Percentiles rank a stretch among this genome's conserved stretches.
Conservation (phyloP, 2,797 vertebrate species). For the Clamator glandarius region DNA sequence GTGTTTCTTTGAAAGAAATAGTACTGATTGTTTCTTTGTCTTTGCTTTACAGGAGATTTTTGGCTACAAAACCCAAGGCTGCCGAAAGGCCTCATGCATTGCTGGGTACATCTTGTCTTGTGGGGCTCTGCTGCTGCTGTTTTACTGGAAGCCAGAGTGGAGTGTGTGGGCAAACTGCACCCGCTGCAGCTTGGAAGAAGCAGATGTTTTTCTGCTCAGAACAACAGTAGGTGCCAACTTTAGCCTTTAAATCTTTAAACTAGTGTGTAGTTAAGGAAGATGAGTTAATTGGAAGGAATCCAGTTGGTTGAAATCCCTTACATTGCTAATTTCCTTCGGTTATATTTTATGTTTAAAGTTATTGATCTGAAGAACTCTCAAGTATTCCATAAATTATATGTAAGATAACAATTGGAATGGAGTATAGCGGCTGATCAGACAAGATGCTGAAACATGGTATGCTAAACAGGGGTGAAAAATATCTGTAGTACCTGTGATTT, state of each 20-base stretch:
- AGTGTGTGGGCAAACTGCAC: slow-evolving; percentile 70
- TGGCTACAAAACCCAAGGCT: slow-evolving; percentile 72
- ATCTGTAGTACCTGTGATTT: neutral
- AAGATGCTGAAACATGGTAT: neutral
- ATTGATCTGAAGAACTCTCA: neutral
- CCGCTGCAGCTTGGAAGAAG: slow-evolving; percentile 69
- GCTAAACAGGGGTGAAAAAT: neutral
- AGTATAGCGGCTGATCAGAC: neutral
- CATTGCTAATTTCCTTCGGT: neutral
- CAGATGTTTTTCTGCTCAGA: slow-evolving; percentile 69
- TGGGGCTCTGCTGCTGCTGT: slow-evolving; percentile 58
- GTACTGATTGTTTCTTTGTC: neutral
- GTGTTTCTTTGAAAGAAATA: neutral
- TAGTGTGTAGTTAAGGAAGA: neutral
- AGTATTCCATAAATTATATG: neutral
- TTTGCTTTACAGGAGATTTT: slow-evolving; percentile 72
- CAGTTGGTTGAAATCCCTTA: neutral
- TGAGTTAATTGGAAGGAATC: neutral
- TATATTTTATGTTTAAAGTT: neutral
- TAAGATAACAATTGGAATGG: neutral
- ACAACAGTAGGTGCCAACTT: slow-evolving; percentile 62
- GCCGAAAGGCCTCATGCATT: slow-evolving; percentile 65
- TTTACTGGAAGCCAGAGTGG: slow-evolving; percentile 75
- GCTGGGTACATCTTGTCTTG: slow-evolving; percentile 61
- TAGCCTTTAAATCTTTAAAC: neutral